phyloP scores from a whole-genome alignment of 2,113 vertebrate species.

The Plecotus auritus region DNA sequence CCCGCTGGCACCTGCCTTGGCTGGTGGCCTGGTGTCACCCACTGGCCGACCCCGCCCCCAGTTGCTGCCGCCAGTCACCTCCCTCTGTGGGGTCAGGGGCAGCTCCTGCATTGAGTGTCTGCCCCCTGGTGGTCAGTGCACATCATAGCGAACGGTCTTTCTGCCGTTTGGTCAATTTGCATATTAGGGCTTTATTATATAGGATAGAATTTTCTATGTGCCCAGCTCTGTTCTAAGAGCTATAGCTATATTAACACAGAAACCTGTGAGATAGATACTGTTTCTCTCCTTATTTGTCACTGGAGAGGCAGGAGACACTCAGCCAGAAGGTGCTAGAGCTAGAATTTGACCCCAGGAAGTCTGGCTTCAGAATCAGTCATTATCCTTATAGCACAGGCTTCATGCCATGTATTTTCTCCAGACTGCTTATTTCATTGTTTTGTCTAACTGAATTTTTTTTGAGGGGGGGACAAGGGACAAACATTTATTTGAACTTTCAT shows the following conservation, averaged over 20 bases:
- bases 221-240: background rate
- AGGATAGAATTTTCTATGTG: background rate
- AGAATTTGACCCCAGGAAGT: background rate
- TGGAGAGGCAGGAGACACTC: background rate
- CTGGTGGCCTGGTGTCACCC: too few relatives aligned
- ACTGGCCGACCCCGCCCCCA: too few relatives aligned
- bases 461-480: background rate
- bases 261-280: background rate
- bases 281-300: background rate
- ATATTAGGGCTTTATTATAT: too few relatives aligned
- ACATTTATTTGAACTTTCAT: background rate
- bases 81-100: too few relatives aligned
- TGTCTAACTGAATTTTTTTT: background rate
- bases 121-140: too few relatives aligned
- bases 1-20: too few relatives aligned
- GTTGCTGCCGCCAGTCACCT: too few relatives aligned
- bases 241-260: background rate
- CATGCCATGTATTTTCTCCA: background rate
- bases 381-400: background rate
- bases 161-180: too few relatives aligned
- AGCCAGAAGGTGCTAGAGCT: background rate
- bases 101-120: too few relatives aligned
- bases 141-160: too few relatives aligned
- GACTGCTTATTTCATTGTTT: background rate
- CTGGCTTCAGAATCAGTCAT: background rate